Evolutionary conservation across 2,888 invertebrate genomes (phyloP), one percentile per base, ranked within the genome.

Genomic region (Cryptus viduatorius): DNA sequence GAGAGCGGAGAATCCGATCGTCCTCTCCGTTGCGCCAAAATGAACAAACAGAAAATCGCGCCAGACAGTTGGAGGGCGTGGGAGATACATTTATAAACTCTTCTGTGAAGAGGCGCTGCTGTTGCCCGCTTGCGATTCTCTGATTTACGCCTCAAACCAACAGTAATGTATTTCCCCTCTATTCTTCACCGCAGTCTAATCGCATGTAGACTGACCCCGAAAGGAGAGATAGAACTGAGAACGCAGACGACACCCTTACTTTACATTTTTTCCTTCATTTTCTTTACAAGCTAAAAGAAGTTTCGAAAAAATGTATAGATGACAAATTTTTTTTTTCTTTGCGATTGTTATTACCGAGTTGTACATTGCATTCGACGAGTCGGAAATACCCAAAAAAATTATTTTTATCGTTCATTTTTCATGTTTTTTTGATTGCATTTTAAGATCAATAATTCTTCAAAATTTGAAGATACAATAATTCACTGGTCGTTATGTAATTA

Each of bases 21-120:
- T 24, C 56, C 46, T 72, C 44, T 24, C 31, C 24, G 29, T 42
- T 31, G 71, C 10, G 61, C 31, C 65, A 72, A 77, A 71, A 79
- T 48, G 68, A 73, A 78, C n/a, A 46, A 71, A 77, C 46, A 46
- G 79, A 82, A 79, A 42, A 72, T 79, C 65, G 24, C 75, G 87
- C 88, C 89, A 90, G 91, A 91, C 91, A 91, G 91, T 90, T 37
- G 89, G 89, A 91, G 90, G 92, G 92, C 92, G 92, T 92, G 92
- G 92, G 92, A 92, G 92, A 92, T 90, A 90, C 92, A 92, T 92
- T 92, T 91, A 92, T 91, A 91, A 91, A 91, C 92, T 91, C 90
- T 88, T 89, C 88, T 86, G 87, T 88, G 88, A 88, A 89, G 82
- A 82, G 61, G 64, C 50, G 61, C 19, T 50, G 80, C 77, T 77